Evolutionary conservation across 2,888 invertebrate genomes (phyloP).

Genomic region (Drymonia ruficornis): DNA sequence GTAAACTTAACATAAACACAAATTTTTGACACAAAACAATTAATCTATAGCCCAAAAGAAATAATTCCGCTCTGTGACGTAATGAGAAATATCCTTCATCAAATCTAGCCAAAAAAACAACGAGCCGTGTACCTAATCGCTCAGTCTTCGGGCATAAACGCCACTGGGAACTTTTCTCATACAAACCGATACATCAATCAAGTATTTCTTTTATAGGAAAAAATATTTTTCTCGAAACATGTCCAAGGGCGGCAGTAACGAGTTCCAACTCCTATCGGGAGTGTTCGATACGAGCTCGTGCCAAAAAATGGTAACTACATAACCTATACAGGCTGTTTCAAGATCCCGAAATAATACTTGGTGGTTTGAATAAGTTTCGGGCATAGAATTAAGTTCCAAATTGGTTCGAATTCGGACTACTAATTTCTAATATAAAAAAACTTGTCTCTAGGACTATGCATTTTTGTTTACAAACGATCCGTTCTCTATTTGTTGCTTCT

Average conservation of each 20-base stretch:
- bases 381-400: too few relatives aligned
- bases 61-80: background rate
- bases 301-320: constrained; percentile 1
- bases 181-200: constrained; percentile 24
- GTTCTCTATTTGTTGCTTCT: too few relatives aligned
- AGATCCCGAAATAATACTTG: too few relatives aligned
- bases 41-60: background rate
- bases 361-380: too few relatives aligned
- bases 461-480: too few relatives aligned
- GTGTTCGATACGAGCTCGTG: background rate
- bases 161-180: constrained; percentile 20
- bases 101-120: constrained; percentile 22
- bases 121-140: constrained; percentile 27
- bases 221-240: background rate
- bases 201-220: constrained; percentile 1
- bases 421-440: too few relatives aligned
- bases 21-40: background rate
- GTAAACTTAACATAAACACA: too few relatives aligned
- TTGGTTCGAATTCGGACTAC: too few relatives aligned
- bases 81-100: background rate
- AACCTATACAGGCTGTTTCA: too few relatives aligned
- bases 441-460: too few relatives aligned
- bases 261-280: background rate
- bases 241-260: constrained; percentile 2
- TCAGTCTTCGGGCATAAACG: constrained; percentile 26